Evolutionary conservation across 2,797 vertebrate genomes (phyloP), one percentile per base, ranked within the genome.

Genomic region (Diceros bicornis): DNA sequence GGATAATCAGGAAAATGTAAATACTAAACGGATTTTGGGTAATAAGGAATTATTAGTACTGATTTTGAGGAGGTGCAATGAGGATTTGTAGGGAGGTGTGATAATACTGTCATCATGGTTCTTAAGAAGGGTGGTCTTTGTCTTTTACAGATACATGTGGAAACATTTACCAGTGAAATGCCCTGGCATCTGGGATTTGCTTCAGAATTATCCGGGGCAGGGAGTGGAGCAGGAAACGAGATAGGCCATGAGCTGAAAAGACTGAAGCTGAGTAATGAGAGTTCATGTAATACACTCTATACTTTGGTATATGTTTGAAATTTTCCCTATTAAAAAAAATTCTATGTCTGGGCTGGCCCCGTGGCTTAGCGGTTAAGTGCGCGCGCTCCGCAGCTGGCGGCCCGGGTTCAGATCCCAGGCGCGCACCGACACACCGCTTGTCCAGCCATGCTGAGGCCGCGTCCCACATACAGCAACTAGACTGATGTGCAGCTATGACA

Each of bases 121-220:
- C 89, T 59, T 74, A 29, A 34, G 18, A 89, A 71, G 14, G 29
- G 2, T 21, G 27, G 27, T 55, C 41, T 61, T 89, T 68, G 52
- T 71, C 71, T 91, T 92, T 87, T 77, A 71, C 0, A 72, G 57
- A 47, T 81, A 72, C 0, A 50, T 11, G 47, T n/a, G 4, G 41
- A 62, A 47, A 55, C 18, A 17, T 85, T 96, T 90, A 81, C n/a
- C 71, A 74, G 55, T 55, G 66, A 86, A 95, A 85, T 74, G 57
- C n/a, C 52, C 44, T 57, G 82, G 83, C 29, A 61, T n/a, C 44
- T 86, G 69, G 4, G 10, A 66, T 86, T 91, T 82, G 52, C 47
- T 93, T 94, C 84, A 96, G 2, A 95, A 84, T 68, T 29, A 83
- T n/a, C n/a, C 79, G 37, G 68, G 44, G 27, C 18, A n/a, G 37